Conservation (phyloP, 2,888 invertebrate genomes). For the Limnephilus lunatus region DNA sequence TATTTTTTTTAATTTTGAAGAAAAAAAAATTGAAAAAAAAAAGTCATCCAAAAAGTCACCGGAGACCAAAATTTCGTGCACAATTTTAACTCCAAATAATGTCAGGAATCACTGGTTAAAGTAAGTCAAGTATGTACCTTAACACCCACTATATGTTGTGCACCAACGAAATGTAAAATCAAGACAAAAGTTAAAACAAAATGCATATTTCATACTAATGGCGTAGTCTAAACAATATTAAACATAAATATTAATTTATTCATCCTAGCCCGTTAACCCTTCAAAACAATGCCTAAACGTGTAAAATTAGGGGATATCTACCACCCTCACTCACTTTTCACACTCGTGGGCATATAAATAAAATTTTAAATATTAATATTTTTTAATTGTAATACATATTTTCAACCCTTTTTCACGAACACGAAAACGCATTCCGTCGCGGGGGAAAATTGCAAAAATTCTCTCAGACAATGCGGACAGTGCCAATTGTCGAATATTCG, state of each 20-base stretch:
- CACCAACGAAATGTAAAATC: neutral
- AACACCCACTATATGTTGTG: neutral
- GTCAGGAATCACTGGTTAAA: too few species aligned
- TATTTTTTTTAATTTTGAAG: too few species aligned
- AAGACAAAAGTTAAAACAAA: neutral
- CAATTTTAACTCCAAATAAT: too few species aligned
- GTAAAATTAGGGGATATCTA: neutral
- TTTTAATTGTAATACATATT: neutral
- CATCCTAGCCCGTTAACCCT: neutral
- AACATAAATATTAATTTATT: neutral
- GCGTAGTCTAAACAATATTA: neutral
- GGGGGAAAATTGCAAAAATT: neutral
- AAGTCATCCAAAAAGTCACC: too few species aligned
- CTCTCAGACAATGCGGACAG: constrained; percentile 37
- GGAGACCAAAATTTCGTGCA: too few species aligned
- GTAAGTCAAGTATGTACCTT: too few species aligned
- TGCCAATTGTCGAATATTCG: constrained; percentile 52
- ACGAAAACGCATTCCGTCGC: constrained; percentile 6
- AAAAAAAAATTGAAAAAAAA: too few species aligned
- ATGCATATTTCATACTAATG: neutral
- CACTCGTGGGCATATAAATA: neutral
- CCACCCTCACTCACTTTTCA: neutral
- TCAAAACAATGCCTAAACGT: neutral
- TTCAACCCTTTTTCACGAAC: neutral
- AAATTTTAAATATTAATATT: neutral